These are phyloP conservation scores for Pseudochaenichthys georgianus DNA, from an alignment of 2,797 vertebrate species.

Conservation along the genomic window DNA sequence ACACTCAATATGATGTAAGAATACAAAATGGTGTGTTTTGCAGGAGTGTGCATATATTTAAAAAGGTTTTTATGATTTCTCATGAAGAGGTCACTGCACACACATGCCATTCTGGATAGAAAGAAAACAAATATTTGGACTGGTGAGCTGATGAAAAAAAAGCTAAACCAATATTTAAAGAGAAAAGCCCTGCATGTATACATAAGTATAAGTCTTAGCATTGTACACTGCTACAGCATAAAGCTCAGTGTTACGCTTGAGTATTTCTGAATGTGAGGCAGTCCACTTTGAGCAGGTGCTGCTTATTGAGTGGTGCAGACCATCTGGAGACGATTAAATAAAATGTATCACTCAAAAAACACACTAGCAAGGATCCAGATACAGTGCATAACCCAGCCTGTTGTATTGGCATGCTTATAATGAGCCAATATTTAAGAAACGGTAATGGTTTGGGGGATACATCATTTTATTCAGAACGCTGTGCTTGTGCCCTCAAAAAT, in stretches of 20 bases:
- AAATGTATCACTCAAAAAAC: constrained; percentile 49
- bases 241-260: neutral
- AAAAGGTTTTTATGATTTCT: constrained; percentile 37
- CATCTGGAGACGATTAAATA: constrained; percentile 69
- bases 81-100: constrained; percentile 41
- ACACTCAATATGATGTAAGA: constrained; percentile 43
- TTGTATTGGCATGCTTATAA: constrained; percentile 13
- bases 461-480: neutral
- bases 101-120: constrained; percentile 3
- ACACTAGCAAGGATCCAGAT: constrained; percentile 8
- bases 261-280: constrained; percentile 35
- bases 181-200: neutral
- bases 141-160: constrained; percentile 31
- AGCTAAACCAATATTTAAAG: neutral
- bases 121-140: constrained; percentile 16
- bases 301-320: constrained; percentile 59
- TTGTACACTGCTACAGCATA: neutral
- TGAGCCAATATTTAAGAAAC: constrained; percentile 17
- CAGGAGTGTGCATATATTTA: neutral
- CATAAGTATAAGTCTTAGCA: neutral
- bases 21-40: constrained; percentile 18
- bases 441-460: constrained; percentile 12
- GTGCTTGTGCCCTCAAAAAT: neutral
- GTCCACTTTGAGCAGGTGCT: constrained; percentile 66
- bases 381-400: neutral